Evolutionary conservation across 2,797 vertebrate species (phyloP), one percentile per base, ranked within the genome.

Genomic region (Syndactyla subalaris): DNA sequence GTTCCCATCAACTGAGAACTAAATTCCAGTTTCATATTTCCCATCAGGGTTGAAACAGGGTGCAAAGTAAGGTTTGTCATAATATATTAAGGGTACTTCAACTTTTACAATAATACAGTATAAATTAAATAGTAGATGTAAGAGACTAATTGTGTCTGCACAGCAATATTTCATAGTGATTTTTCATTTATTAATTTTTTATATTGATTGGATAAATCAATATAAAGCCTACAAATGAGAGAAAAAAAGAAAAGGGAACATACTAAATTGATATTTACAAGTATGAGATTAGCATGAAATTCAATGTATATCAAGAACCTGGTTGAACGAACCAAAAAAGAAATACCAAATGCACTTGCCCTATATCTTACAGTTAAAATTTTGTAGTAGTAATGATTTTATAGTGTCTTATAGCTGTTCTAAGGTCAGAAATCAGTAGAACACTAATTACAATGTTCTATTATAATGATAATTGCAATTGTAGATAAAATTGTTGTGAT

Each of bases 31-130:
- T 93, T 27, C 11, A 5, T 68, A 39, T 79, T 81, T 67, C 43
- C 52, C 0, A 0, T 38, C 84, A 26, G 3, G 8, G 3, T 59
- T 85, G 34, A 86, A 94, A 59, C 1, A 76, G 9, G 7, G 1
- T 63, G 22, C n/a, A 84, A 13, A 27, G 8, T n/a, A 49, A 72
- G 1, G 3, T 80, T 94, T 54, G 21, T 48, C 34, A 51, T 52
- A 39, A 76, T 39, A 26, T 24, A 46, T 63, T 46, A 29, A 7
- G 2, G 2, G 3, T 30, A 41, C 20, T 77, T 87, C 0, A 1
- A 73, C 14, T 67, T 82, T 52, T 54, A 27, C 21, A 61, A 54
- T 61, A 66, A 29, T 52, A 29, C 1, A 51, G 21, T 41, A 63
- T 67, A 85, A 79, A 63, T 66, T 70, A 86, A 84, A 79, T 48